These are phyloP conservation scores for Cliona cf. orientalis DNA, from an alignment of 37 sponge, comb jelly and placozoan genomes.

Conservation along the genomic window DNA sequence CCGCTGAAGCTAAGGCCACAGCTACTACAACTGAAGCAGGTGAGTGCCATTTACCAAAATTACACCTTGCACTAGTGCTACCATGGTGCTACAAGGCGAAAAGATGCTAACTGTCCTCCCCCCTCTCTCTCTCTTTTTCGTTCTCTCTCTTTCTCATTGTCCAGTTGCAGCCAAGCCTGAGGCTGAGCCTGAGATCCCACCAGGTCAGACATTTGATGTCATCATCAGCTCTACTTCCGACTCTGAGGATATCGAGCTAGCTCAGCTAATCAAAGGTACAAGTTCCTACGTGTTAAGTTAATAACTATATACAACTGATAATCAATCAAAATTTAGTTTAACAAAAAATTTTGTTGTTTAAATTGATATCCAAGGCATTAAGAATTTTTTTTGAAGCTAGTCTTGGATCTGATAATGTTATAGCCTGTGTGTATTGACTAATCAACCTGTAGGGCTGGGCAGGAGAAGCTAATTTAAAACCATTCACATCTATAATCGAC, in stretches of 20 bases:
- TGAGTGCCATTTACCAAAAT: no score
- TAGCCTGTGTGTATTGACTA: not conserved
- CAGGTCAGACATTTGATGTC: conserved; percentile 11
- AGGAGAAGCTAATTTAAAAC: no score
- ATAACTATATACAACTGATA: not conserved
- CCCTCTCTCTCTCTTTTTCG: no score
- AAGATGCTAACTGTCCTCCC: not conserved
- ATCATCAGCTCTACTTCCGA: conserved; percentile 31
- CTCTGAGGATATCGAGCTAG: conserved; percentile 5
- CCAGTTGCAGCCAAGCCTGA: not conserved
- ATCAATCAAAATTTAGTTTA: not conserved
- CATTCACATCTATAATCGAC: no score
- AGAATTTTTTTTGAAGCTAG: no score
- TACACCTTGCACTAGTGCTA: no score
- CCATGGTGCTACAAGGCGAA: no score
- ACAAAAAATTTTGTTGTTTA: not conserved
- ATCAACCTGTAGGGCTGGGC: no score
- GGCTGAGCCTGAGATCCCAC: not conserved
- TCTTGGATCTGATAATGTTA: no score
- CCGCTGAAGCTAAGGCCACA: not conserved
- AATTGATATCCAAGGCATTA: no score
- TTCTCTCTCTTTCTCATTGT: no score
- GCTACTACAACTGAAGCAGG: no score
- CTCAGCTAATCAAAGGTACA: conserved; percentile 45
- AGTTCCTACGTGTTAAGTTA: not conserved